Base-by-base conservation (phyloP, 2,888 invertebrate species). In the Noctua pronuba region DNA sequence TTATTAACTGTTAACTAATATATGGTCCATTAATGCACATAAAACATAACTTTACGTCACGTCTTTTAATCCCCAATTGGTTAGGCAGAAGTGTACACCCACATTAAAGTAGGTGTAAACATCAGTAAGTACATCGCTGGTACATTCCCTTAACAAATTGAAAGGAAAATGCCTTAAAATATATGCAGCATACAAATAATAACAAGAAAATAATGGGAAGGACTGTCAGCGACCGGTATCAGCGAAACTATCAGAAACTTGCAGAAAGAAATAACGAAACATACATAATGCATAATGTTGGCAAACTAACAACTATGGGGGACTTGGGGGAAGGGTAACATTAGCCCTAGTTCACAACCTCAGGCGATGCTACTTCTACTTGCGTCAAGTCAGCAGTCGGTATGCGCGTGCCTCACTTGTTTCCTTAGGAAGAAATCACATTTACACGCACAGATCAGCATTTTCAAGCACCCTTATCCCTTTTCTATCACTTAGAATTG, bases 211-310 rank as follows among this genome's bases (percentile, higher is more conserved):
- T 67, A 86, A 74, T 73, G 24, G 64, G 62, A 73, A 69, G 74
- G 66, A 35, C 72, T 72, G 87, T 72, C 86, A 83, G 66, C 86
- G 41, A 2, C 16, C 41, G 55, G 55, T 86, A 84, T 83, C 65
- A 64, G 44, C 62, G 21, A 66, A 84, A 84, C 84, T 83, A 84
- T 86, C 79, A 31, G 44, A 31, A 84, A 86, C 60, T 83, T 86
- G 55, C 8, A 38, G 41, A 82, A 83, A 82, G 77, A 82, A 83
- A 82, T 75, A 80, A 79, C 75, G 38, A 68, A 85, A 77, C 78
- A 83, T 87, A 79, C 78, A 82, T 87, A 81, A 87, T 87, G 85
- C 83, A 77, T 77, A 85, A 77, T 76, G 82, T 86, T 85, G 66
- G 78, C 71, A 13, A 87, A 88, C 73, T 85, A 35, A 65, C 66